Evolutionary conservation across 2,888 invertebrate species (phyloP).

Genomic region (Phyllotreta cruciferae): DNA sequence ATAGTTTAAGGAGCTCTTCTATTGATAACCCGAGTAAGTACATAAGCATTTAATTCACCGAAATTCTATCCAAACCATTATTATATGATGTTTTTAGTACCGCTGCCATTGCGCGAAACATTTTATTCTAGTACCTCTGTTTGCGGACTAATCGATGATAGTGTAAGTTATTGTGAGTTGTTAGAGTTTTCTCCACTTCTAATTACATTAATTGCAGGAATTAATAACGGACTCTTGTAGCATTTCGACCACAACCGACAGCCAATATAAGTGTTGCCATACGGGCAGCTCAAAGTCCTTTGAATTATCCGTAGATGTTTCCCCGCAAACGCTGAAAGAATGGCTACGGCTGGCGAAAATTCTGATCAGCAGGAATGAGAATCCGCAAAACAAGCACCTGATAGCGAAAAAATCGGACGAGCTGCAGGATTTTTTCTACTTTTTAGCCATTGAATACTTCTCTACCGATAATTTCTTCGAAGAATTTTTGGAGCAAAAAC

Average conservation of each 20-base stretch:
- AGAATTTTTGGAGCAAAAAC: conserved; percentile 15
- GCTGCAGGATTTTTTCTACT: conserved; percentile 28
- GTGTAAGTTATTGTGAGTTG: neutral
- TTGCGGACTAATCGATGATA: neutral
- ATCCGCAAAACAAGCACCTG: conserved; percentile 8
- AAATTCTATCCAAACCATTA: too few species aligned
- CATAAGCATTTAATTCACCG: too few species aligned
- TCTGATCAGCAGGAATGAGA: conserved; percentile 12
- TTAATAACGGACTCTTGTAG: too few species aligned
- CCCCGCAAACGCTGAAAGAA: conserved; percentile 16
- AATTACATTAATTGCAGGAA: too few species aligned
- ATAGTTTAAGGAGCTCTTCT: conserved; percentile 4
- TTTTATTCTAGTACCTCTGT: neutral
- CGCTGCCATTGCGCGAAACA: neutral
- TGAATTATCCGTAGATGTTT: neutral
- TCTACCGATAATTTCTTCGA: conserved; percentile 7
- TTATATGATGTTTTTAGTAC: neutral
- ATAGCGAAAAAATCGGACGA: conserved; percentile 24
- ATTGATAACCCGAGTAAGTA: neutral
- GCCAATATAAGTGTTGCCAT: too few species aligned
- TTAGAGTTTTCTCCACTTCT: too few species aligned
- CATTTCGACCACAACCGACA: too few species aligned
- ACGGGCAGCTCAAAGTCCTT: too few species aligned
- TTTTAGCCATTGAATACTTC: conserved; percentile 21
- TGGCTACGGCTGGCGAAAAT: conserved; percentile 23